phyloP scores from a whole-genome alignment of 2,113 vertebrate genomes.

The Pampusana beccarii region DNA sequence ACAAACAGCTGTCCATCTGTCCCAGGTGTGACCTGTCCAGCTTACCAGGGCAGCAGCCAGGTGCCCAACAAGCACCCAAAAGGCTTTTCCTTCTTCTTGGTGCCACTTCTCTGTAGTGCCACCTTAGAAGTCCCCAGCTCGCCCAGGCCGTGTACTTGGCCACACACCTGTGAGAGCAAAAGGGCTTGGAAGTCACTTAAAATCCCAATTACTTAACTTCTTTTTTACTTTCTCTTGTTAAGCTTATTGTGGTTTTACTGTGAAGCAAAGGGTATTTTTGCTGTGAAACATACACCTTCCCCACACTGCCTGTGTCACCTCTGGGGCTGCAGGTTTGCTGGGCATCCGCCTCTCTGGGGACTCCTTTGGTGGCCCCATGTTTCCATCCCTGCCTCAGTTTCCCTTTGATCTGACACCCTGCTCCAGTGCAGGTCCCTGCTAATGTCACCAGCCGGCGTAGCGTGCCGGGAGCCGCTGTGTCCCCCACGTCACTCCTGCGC shows the following conservation, averaged over 20 bases:
- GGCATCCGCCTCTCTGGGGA: neutral
- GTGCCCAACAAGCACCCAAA: accelerated
- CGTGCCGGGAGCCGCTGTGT: neutral
- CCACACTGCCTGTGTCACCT: neutral
- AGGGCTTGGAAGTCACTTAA: neutral
- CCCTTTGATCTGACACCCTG: neutral
- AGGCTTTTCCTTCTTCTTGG: too few species aligned
- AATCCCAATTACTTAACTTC: neutral
- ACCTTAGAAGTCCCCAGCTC: neutral
- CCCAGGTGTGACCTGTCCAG: neutral
- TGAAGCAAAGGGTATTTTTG: neutral
- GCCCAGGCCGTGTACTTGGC: neutral
- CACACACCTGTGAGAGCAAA: neutral
- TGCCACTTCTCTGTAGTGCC: neutral
- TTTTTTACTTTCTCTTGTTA: neutral
- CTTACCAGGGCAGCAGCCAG: neutral
- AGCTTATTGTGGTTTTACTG: neutral
- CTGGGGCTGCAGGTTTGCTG: neutral
- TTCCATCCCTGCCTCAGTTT: neutral
- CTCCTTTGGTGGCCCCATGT: neutral
- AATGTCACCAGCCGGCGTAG: neutral
- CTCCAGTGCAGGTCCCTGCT: neutral
- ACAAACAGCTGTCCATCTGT: accelerated
- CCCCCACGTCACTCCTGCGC: neutral
- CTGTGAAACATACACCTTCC: neutral